Conservation (phyloP, 2,888 invertebrate species). For the Formica aserva region DNA sequence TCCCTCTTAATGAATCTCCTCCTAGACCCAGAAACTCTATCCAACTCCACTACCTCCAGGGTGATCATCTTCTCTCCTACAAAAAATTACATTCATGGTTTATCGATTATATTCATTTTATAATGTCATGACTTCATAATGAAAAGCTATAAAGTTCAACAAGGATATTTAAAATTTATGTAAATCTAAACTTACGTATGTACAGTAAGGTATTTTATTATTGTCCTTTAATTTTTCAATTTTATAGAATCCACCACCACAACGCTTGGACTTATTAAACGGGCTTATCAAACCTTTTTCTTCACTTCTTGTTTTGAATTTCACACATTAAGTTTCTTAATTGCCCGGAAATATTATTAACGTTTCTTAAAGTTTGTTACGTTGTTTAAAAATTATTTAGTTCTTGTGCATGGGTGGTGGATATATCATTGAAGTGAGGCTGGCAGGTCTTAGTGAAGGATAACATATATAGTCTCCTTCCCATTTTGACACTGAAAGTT, state of each 20-base stretch:
- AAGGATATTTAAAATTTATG: not conserved
- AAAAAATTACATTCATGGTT: constrained; percentile 4
- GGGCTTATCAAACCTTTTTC: constrained; percentile 61
- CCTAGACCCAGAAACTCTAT: constrained; percentile 82
- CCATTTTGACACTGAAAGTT: constrained; percentile 85
- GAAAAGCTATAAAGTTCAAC: constrained; percentile 2
- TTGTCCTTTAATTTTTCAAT: constrained; percentile 78
- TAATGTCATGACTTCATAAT: not conserved
- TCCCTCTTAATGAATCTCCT: constrained; percentile 80
- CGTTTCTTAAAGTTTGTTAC: constrained; percentile 66
- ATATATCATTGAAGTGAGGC: constrained; percentile 83
- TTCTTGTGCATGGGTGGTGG: constrained; percentile 82
- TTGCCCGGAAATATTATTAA: constrained; percentile 62
- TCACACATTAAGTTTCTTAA: constrained; percentile 63
- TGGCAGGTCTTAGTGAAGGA: constrained; percentile 85
- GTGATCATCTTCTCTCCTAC: constrained; percentile 84
- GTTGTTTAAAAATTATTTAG: constrained; percentile 74
- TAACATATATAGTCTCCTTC: constrained; percentile 84
- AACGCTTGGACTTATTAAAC: constrained; percentile 58
- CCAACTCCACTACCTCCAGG: constrained; percentile 81
- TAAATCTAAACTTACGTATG: constrained; percentile 70
- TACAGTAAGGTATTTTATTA: constrained; percentile 76
- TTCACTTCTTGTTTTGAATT: constrained; percentile 65
- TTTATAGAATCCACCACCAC: constrained; percentile 79
- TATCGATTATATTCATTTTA: not conserved